Evolutionary conservation across 2,113 vertebrate genomes (phyloP).

Genomic region (Coreoperca whiteheadi): DNA sequence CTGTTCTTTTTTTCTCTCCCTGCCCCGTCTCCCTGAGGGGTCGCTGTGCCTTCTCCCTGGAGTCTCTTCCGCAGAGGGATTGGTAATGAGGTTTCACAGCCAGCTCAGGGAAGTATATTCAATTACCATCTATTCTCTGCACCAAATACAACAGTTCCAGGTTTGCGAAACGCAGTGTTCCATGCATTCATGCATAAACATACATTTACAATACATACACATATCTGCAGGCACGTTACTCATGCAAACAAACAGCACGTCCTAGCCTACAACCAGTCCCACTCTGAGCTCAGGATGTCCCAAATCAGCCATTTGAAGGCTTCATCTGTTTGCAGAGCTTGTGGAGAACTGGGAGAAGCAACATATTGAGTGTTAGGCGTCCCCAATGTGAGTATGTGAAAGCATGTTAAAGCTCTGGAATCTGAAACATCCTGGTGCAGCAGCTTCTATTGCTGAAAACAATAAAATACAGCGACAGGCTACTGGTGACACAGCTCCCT

Average conservation of each 20-base stretch:
- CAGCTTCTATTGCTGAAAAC: conserved; percentile 7
- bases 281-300: background rate
- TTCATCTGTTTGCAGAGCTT: background rate
- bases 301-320: conserved; percentile 3
- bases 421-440: background rate
- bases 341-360: conserved; percentile 1
- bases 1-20: background rate
- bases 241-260: conserved; percentile 22
- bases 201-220: background rate
- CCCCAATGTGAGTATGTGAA: background rate
- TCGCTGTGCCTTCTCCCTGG: conserved; percentile 38
- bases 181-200: conserved; percentile 30
- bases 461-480: background rate
- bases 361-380: background rate
- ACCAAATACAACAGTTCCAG: conserved; percentile 46
- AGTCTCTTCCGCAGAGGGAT: conserved; percentile 27
- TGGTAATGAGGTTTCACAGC: conserved; percentile 61
- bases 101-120: conserved; percentile 54
- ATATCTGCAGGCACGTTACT: conserved; percentile 35
- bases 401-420: conserved; percentile 4
- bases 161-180: conserved; percentile 26
- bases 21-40: conserved; percentile 21
- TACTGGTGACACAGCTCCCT: conserved; percentile 12
- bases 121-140: conserved; percentile 51
- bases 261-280: background rate